Evolutionary conservation across 2,113 vertebrate genomes (phyloP), one percentile per base, ranked within the genome.

Genomic region (Odontesthes bonariensis): DNA sequence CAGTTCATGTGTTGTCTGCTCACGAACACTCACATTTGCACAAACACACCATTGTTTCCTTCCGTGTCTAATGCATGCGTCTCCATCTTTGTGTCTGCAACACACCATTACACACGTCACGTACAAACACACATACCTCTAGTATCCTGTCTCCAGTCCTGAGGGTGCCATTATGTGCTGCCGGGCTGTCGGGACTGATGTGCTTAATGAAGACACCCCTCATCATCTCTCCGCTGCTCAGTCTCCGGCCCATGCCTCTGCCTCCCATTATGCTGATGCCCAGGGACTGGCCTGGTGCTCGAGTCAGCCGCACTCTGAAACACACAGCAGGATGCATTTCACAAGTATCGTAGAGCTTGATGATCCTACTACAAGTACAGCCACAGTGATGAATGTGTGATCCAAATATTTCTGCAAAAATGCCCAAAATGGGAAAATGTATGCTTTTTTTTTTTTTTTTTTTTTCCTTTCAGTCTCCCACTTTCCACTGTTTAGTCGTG

Each of bases 251-350:
- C 97, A 99, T 99, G 19, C 97, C 97, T 90, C 96, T 94, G 70
- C 98, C 98, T 86, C 98, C 98, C 91, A 97, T 95, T 86, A 99
- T 98, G 91, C 97, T 97, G 92, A 99, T 97, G 55, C 98, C 98
- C 83, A 99, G 85, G 22, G 96, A 97, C 79, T 96, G 96, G 79
- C 95, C 95, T n/a, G 94, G 92, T 71, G 93, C 96, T 89, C 97
- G 94, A 81, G 92, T 95, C 65, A 99, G 94, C 85, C 91, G 95
- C 62, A 99, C 95, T 23, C 98, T 99, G 81, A 40, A 70, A 79
- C 63, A 77, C 78, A 49, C 19, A 75, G 53, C 1, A 60, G 38
- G 46, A 84, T 11, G 49, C 31, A 80, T 68, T n/a, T 54, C 23
- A n/a, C 16, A 57, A 8, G 54, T 23, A 77, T 12, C 60, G 40